Base-by-base conservation (phyloP, 2,888 invertebrate species). In the Drosophila limbata region DNA sequence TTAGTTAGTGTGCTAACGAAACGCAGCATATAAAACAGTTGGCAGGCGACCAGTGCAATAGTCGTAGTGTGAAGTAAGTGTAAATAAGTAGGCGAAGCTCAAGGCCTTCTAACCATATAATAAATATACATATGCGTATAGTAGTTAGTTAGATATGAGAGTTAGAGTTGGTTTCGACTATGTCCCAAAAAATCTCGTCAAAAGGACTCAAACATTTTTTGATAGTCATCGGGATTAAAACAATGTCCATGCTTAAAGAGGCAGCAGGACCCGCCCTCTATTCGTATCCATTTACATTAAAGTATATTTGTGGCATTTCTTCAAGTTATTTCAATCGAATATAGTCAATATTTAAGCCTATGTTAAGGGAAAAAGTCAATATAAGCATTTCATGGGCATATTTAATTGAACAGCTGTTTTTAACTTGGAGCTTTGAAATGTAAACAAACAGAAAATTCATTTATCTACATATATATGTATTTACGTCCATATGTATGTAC, bases 41-140 rank as follows among this genome's bases (percentile, higher is more conserved):
- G 56, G 40, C 52, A 51, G 37, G 39, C 61, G 56, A 59, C 44
- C 28, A 42, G 42, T 74, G 52, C 74, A 73, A 73, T 71, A 68
- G 50, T 50, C 55, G 53, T 42, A 28, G 40, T 65, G 77, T 73
- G 61, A 73, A 77, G 74, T 74, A 77, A 77, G 77, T 61, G 17
- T 44, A 53, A 77, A 71, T 56, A 61, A 72, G 31, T 53, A 56
- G 52, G 52, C 77, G 57, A 77, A 75, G 56, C 60, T 53, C 61
- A 68, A 61, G 56, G 53, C 57, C 65, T 25, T 35, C 35, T 25
- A 71, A 39, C 37, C 60, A 73, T 39, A 77, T 73, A 60, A 56
- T 72, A 56, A 72, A 77, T 63, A 76, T 55, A 19, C 3, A 48
- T 25, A 25, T 25, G 25, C 6, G 5, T 5, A 28, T 28, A 8